A percentile compares a stretch with the other conserved stretches of the same genome.
Conservation (phyloP, 2,888 invertebrate genomes). For the Drosophila mettleri region DNA sequence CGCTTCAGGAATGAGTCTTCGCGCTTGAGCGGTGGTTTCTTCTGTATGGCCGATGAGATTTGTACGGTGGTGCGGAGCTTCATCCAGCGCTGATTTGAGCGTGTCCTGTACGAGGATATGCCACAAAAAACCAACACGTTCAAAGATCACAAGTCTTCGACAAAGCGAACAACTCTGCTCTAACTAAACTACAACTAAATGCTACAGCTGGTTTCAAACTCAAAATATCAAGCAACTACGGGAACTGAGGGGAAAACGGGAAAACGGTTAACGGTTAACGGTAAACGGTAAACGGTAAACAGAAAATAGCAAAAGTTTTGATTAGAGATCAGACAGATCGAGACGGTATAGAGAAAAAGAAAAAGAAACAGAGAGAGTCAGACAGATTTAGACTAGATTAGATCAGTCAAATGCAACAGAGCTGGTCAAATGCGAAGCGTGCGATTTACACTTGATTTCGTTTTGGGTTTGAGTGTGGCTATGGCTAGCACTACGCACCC, state of each 20-base stretch:
- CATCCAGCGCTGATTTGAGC: slow-evolving; percentile 98
- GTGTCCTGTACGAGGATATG: slow-evolving; percentile 88
- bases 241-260: background rate
- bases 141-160: slow-evolving; percentile 42
- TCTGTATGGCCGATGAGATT: slow-evolving; percentile 94
- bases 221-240: slow-evolving; percentile 51
- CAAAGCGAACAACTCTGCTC: slow-evolving; percentile 6
- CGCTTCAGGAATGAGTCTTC: slow-evolving; percentile 97
- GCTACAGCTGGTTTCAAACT: slow-evolving; percentile 38
- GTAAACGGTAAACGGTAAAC: background rate
- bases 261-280: background rate
- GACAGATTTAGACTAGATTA: background rate
- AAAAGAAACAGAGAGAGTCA: slow-evolving; percentile 7
- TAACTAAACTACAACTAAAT: slow-evolving; percentile 35
- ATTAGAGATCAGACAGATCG: background rate
- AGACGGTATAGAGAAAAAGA: slow-evolving; percentile 1
- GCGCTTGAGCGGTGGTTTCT: slow-evolving; percentile 94
- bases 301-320: no score
- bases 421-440: slow-evolving; percentile 44
- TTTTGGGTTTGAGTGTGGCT: no score
- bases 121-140: slow-evolving; percentile 46
- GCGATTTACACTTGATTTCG: slow-evolving; percentile 24
- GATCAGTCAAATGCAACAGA: slow-evolving; percentile 37
- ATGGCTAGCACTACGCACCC: slow-evolving; percentile 11
- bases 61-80: slow-evolving; percentile 97